Evolutionary conservation across 1,140 invertebrate genomes (phyloP), one percentile per base, ranked within the genome.

Genomic region (Drosophila tsacasi): DNA sequence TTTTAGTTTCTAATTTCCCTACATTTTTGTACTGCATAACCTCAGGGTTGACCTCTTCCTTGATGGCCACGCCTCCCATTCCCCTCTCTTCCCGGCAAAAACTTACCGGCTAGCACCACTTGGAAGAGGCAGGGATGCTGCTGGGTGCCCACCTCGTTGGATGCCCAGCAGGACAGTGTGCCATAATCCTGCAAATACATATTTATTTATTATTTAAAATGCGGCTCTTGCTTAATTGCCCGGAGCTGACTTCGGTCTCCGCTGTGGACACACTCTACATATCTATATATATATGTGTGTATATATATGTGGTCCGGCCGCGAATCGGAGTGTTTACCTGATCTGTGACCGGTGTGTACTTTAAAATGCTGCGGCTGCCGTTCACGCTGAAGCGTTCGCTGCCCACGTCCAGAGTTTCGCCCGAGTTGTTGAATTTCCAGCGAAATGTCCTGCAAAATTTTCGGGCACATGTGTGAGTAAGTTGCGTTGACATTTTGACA

Each of bases 361-460:
- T 94, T 54, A 96, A 94, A 76, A 96, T 94, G 83, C 95, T 95
- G 52, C 94, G 94, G 76, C 95, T 95, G 67, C 95, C 95, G 87
- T 95, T 96, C 78, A 94, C 95, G 30, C 95, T 95, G 93, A 95
- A 97, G 61, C 95, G 93, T 91, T 96, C 96, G 21, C 95, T 94
- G 58, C 95, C 95, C 54, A 97, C 95, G 92, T 97, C 96, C 52
- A 97, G 93, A 27, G 96, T 97, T 93, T 97, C 96, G 13, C 96
- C 96, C 19, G 97, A 97, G 93, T 97, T 97, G 94, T 98, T 98
- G 94, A 98, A 97, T 93, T 97, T 97, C 97, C 97, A 98, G 79
- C 96, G 95, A 94, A 98, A 98, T 83, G 95, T 96, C 66, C 94
- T 94, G 83, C 47, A 74, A 62, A 78, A 63, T 73, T 23, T 77